Conservation (phyloP, 2,797 vertebrate species). For the Diplodus puntazzo region DNA sequence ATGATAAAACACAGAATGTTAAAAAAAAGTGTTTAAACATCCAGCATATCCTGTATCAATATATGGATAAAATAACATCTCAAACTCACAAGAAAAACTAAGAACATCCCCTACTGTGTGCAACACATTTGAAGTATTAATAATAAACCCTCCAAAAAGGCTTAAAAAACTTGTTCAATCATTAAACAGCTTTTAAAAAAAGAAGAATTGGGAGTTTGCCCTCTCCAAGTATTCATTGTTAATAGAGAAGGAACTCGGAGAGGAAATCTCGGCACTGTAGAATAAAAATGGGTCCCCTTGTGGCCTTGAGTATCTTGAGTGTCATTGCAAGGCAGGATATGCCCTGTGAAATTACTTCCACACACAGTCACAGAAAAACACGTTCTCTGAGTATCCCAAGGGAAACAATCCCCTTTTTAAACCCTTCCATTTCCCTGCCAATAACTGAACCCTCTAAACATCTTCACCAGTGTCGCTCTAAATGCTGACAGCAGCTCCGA, state of each 20-base stretch:
- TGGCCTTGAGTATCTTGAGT: slow-evolving; percentile 41
- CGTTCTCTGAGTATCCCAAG: slow-evolving; percentile 31
- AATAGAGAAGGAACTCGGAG: slow-evolving; percentile 28
- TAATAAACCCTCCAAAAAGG: slow-evolving; percentile 1
- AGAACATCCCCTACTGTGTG: not conserved
- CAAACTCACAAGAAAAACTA: not conserved
- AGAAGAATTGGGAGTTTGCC: not conserved
- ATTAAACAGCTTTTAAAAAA: slow-evolving; percentile 18
- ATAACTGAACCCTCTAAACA: slow-evolving; percentile 47
- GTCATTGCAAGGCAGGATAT: slow-evolving; percentile 33
- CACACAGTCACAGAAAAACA: slow-evolving; percentile 51
- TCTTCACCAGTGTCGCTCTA: slow-evolving; percentile 40
- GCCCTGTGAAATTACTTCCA: slow-evolving; percentile 52
- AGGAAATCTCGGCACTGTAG: not conserved
- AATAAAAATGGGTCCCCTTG: slow-evolving; percentile 30
- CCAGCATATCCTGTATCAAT: slow-evolving; percentile 13
- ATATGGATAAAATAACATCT: not conserved
- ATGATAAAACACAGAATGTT: not conserved
- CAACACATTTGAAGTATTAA: not conserved
- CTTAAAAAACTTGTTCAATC: slow-evolving; percentile 7
- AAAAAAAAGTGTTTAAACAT: slow-evolving; percentile 11
- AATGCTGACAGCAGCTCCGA: slow-evolving; percentile 50
- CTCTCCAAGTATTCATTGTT: slow-evolving; percentile 33
- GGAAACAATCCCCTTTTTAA: slow-evolving; percentile 52
- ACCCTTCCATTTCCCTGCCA: slow-evolving; percentile 52